Conservation (phyloP, 2,888 invertebrate species). For the Melangyna quadrimaculata region DNA sequence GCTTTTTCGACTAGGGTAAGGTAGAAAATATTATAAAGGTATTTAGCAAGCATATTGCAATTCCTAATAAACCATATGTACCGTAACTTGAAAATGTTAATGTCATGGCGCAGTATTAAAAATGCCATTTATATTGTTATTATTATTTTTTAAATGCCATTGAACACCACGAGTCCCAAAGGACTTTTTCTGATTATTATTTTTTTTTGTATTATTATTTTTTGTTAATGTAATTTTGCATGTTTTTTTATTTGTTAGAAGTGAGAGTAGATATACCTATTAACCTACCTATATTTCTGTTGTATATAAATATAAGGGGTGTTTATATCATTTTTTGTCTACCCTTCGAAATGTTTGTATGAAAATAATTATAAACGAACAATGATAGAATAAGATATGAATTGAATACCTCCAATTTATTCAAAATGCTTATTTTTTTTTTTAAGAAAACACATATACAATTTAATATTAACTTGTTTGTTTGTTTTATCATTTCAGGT, state of each 20-base stretch:
- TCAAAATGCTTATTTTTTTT: no score
- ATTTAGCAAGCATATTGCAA: not conserved
- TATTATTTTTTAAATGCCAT: slow-evolving; percentile 60
- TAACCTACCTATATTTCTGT: not conserved
- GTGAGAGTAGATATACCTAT: no score
- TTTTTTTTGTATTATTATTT: not conserved
- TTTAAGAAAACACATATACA: no score
- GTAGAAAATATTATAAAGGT: not conserved
- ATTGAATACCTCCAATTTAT: not conserved
- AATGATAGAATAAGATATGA: not conserved
- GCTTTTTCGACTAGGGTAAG: not conserved
- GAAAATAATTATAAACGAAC: not conserved
- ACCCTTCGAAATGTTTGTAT: not conserved
- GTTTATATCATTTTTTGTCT: not conserved
- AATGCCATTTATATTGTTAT: not conserved
- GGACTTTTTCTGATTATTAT: slow-evolving; percentile 18
- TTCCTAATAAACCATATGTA: slow-evolving; percentile 17
- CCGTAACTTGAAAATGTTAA: slow-evolving; percentile 33
- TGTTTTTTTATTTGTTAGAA: not conserved
- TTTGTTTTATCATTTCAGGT: slow-evolving; percentile 69
- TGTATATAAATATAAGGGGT: not conserved
- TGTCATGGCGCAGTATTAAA: slow-evolving; percentile 28
- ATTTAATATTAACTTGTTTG: slow-evolving; percentile 16
- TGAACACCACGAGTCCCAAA: slow-evolving; percentile 33
- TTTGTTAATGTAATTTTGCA: slow-evolving; percentile 27